A percentile compares a stretch with the other conserved stretches of the same genome.
phyloP scores from a whole-genome alignment of 2,113 vertebrate species.

The Callionymus lyra region DNA sequence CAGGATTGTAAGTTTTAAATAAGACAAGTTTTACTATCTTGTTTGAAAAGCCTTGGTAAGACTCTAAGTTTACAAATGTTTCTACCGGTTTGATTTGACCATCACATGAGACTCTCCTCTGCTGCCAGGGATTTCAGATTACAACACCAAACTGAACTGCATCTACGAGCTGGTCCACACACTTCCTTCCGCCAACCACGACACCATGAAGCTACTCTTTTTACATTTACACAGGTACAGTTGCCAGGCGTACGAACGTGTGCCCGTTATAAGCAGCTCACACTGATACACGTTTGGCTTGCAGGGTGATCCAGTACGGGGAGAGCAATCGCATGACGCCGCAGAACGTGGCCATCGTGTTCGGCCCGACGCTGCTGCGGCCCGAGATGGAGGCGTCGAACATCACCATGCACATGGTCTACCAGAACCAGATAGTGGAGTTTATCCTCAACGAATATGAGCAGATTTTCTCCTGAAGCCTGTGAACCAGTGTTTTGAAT shows the following conservation, averaged over 20 bases:
- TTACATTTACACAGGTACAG: slow-evolving; percentile 82
- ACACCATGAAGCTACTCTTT: slow-evolving; percentile 83
- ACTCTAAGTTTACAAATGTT: no score
- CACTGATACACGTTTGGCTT: not conserved
- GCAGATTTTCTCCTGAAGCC: slow-evolving; percentile 67
- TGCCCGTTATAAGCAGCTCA: not conserved
- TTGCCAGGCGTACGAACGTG: no score
- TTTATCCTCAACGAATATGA: slow-evolving; percentile 80
- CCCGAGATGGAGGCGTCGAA: slow-evolving; percentile 74
- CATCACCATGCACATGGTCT: slow-evolving; percentile 89
- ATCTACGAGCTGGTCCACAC: slow-evolving; percentile 73
- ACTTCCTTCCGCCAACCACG: slow-evolving; percentile 72
- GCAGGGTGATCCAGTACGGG: slow-evolving; percentile 74
- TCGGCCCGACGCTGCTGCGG: slow-evolving; percentile 86
- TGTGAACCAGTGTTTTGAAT: no score
- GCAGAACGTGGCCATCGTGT: slow-evolving; percentile 89
- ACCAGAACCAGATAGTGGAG: slow-evolving; percentile 96
- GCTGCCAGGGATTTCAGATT: slow-evolving; percentile 72
- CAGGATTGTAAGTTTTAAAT: no score
- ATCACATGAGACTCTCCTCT: no score
- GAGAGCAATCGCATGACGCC: slow-evolving; percentile 89
- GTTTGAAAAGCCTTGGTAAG: no score
- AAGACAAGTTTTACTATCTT: no score
- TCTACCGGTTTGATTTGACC: no score
- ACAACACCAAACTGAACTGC: slow-evolving; percentile 42